These are phyloP conservation scores for Gallinago stenura DNA, from an alignment of 2,797 vertebrate species.

Conservation along the genomic window DNA sequence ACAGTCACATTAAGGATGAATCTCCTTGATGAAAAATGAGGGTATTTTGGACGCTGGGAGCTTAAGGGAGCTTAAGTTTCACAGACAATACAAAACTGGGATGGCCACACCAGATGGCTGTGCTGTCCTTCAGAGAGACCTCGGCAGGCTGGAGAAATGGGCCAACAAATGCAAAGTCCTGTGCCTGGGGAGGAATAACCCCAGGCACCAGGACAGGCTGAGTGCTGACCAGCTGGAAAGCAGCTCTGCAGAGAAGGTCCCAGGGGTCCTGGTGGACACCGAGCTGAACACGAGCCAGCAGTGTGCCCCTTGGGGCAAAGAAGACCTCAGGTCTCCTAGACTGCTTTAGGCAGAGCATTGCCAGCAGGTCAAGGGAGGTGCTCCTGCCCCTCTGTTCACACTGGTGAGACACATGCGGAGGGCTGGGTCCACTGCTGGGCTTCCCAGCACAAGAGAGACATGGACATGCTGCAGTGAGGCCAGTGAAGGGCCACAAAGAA, in stretches of 20 bases:
- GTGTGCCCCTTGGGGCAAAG: background rate
- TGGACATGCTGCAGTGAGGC: background rate
- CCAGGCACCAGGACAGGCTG: background rate
- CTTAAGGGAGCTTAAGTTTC: background rate
- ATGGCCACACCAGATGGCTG: background rate
- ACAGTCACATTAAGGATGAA: background rate
- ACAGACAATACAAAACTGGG: background rate
- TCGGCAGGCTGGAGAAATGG: background rate
- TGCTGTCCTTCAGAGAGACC: background rate
- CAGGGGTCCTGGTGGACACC: background rate
- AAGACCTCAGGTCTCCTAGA: accelerated
- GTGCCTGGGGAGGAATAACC: background rate
- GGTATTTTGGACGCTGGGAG: background rate
- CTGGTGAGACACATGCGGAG: background rate
- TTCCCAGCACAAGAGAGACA: background rate
- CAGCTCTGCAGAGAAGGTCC: background rate
- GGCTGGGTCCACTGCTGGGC: background rate
- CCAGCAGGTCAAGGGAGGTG: background rate
- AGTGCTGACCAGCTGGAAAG: background rate
- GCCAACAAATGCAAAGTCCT: background rate
- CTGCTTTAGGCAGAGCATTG: background rate
- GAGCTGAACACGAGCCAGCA: background rate
- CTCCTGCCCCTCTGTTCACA: background rate
- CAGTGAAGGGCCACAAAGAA: background rate
- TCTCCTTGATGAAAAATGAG: background rate